Conservation (phyloP, 1,140 invertebrate genomes). For the Homalodisca vitripennis region DNA sequence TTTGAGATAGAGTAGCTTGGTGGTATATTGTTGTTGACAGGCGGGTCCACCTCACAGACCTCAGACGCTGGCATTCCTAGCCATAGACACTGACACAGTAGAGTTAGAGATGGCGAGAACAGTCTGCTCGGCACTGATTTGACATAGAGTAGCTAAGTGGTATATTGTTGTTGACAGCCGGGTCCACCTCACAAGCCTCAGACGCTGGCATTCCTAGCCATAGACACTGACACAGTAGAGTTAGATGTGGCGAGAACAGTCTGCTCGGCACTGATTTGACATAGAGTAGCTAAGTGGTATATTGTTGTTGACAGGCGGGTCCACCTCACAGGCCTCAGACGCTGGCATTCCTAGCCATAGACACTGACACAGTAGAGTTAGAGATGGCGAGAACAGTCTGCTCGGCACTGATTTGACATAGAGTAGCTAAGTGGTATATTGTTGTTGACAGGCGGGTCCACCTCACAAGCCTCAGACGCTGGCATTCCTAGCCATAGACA, state of each 20-base stretch:
- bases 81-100: constrained; percentile 65
- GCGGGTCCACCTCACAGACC: constrained; percentile 18
- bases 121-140: constrained; percentile 80
- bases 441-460: too few relatives aligned
- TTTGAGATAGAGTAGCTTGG: too few relatives aligned
- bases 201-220: constrained; percentile 68
- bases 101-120: constrained; percentile 72
- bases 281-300: too few relatives aligned
- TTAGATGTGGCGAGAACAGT: constrained; percentile 70
- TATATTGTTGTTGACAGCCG: too few relatives aligned
- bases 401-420: constrained; percentile 84
- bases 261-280: constrained; percentile 81
- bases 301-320: too few relatives aligned
- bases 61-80: constrained; percentile 63
- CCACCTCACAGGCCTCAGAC: constrained; percentile 45
- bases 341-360: constrained; percentile 69
- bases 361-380: constrained; percentile 64
- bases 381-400: constrained; percentile 70
- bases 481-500: constrained; percentile 68
- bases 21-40: too few relatives aligned
- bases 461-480: too few relatives aligned
- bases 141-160: too few relatives aligned
- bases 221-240: constrained; percentile 66
- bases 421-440: too few relatives aligned
- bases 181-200: constrained; percentile 26